Conservation (phyloP, 1,140 invertebrate genomes). For the Drosophila leontia region DNA sequence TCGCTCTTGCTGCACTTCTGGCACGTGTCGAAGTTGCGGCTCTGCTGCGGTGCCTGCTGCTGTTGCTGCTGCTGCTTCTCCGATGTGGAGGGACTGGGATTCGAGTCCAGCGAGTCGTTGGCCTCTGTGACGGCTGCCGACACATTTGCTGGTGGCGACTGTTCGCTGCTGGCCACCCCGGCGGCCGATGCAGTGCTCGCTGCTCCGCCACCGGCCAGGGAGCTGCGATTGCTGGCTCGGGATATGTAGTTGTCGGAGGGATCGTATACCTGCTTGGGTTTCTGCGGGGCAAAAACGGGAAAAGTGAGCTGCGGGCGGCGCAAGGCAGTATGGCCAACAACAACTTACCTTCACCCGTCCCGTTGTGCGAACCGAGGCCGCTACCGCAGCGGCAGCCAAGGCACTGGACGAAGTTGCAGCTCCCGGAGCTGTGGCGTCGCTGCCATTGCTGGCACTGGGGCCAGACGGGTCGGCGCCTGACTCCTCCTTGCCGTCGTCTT, state of each 20-base stretch:
- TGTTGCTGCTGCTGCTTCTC: slow-evolving; percentile 2
- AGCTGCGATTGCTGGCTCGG: slow-evolving; percentile 69
- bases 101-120: slow-evolving; percentile 32
- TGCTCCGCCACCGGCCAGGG: neutral
- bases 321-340: neutral
- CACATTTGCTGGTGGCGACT: neutral
- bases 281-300: slow-evolving; percentile 28
- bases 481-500: slow-evolving; percentile 60
- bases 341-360: slow-evolving; percentile 75
- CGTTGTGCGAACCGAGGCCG: slow-evolving; percentile 69
- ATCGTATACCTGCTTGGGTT: slow-evolving; percentile 89
- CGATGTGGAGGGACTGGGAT: slow-evolving; percentile 9
- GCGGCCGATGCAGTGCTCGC: neutral
- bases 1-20: slow-evolving; percentile 69
- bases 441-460: slow-evolving; percentile 39
- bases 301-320: neutral
- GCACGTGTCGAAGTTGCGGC: slow-evolving; percentile 59
- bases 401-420: neutral
- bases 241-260: slow-evolving; percentile 90
- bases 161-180: neutral
- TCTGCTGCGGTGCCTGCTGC: neutral
- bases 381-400: slow-evolving; percentile 1
- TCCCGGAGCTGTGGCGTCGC: slow-evolving; percentile 28
- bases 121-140: neutral
- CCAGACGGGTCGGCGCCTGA: slow-evolving; percentile 1